Conservation (phyloP, 1,140 invertebrate genomes). For the Brevipalpus yothersi region DNA sequence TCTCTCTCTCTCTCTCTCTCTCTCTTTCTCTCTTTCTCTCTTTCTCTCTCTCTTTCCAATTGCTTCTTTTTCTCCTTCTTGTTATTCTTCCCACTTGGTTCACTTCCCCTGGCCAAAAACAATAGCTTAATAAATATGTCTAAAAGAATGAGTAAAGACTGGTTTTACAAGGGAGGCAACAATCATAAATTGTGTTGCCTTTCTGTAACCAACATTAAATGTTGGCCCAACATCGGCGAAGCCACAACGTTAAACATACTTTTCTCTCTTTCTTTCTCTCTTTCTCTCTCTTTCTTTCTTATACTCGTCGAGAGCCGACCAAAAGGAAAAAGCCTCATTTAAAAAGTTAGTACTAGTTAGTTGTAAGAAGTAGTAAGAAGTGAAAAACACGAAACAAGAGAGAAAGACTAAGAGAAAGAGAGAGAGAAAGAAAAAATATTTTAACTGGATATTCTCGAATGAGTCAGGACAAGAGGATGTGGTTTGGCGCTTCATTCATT, state of each 20-base stretch:
- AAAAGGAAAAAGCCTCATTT: no score
- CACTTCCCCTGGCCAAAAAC: no score
- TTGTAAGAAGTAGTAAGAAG: no score
- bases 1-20: not conserved
- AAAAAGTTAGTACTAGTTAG: no score
- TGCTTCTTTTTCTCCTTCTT: not conserved
- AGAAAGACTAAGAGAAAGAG: no score
- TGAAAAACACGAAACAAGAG: no score
- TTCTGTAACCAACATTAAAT: not conserved
- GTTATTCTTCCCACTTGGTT: not conserved
- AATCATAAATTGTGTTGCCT: not conserved
- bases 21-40: not conserved
- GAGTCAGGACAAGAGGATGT: no score
- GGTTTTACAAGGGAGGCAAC: not conserved
- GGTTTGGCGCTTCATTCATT: no score
- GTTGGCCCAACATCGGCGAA: not conserved
- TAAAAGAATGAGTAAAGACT: not conserved
- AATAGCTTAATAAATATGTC: not conserved
- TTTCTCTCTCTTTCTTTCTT: not conserved
- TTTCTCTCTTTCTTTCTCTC: not conserved
- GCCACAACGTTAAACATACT: not conserved
- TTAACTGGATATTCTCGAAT: no score
- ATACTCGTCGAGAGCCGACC: not conserved
- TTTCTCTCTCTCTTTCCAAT: not conserved
- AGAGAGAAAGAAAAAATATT: no score